phyloP scores from a whole-genome alignment of 2,797 vertebrate species.

The Lacerta agilis region DNA sequence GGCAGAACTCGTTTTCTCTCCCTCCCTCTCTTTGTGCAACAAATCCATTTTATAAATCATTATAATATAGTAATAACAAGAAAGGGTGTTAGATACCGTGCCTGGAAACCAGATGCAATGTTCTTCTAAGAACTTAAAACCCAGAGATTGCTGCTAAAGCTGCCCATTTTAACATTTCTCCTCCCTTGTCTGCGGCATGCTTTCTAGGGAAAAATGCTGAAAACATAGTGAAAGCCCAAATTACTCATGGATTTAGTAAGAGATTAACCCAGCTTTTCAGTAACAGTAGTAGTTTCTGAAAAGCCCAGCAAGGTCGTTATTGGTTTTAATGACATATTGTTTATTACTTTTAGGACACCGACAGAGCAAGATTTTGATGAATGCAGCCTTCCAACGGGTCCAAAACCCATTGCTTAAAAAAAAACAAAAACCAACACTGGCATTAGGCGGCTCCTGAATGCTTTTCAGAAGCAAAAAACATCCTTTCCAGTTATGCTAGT shows the following conservation, averaged over 20 bases:
- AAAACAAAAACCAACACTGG: too few relatives aligned
- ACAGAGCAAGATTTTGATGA: slow-evolving; percentile 17
- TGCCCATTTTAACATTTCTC: slow-evolving; percentile 11
- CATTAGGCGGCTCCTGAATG: slow-evolving; percentile 13
- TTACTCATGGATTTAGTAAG: slow-evolving; percentile 59
- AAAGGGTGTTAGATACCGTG: neutral
- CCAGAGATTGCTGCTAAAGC: slow-evolving; percentile 24
- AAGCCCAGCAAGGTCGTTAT: slow-evolving; percentile 27
- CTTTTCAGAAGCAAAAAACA: neutral
- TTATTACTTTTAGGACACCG: slow-evolving; percentile 38
- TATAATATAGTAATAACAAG: slow-evolving; percentile 23
- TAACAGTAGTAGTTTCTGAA: slow-evolving; percentile 54
- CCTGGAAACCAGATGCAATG: slow-evolving; percentile 45
- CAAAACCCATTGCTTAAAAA: neutral
- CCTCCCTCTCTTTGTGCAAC: neutral
- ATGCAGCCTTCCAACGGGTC: slow-evolving; percentile 2
- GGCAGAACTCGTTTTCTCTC: neutral
- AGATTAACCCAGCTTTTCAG: slow-evolving; percentile 67
- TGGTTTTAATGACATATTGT: slow-evolving; percentile 45
- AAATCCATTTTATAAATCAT: neutral
- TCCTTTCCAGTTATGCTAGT: slow-evolving; percentile 25
- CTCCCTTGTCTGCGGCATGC: neutral
- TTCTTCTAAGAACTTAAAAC: slow-evolving; percentile 35
- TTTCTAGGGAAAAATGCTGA: slow-evolving; percentile 58
- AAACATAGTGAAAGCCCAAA: slow-evolving; percentile 53